Evolutionary conservation across 2,888 invertebrate species (phyloP), one percentile per base, ranked within the genome.

Genomic region (Parochlus steinenii): DNA sequence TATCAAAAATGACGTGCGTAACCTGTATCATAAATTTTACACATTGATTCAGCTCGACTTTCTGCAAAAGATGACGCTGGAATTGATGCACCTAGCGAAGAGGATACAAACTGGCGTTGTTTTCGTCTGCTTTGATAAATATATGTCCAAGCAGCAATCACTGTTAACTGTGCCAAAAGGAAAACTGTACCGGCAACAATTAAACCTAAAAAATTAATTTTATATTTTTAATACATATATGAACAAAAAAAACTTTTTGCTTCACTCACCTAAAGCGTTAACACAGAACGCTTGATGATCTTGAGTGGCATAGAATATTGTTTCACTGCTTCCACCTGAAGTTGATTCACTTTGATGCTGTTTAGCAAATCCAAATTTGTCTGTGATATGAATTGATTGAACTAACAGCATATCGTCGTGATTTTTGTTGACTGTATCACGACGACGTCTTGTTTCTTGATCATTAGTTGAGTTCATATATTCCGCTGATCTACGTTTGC

Each of bases 321-420:
- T 73, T 56, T 81, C 79, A 49, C 71, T 73, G 45, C 71, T 69
- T 40, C 67, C 48, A 38, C 47, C 44, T 39, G 46, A 46, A 35
- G 50, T 50, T 44, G 64, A 67, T 35, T 72, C 68, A 41, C 69
- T 69, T 39, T 55, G 52, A 40, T 55, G 52, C 47, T 68, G 70
- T 50, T 71, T 71, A 48, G 81, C 78, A 58, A 83, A 85, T 24
- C 82, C 83, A 56, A 87, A 89, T 56, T 86, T 85, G 62, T 90
- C 89, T 22, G 83, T 85, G 53, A 89, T 89, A 59, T 85, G 85
- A 51, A 90, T 87, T 39, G 85, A 80, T 55, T 87, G 85, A 19
- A 87, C 86, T 40, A 89, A 67, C 14, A 89, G 71, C 61, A 89
- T 71, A 54, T 87, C 82, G 50, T 89, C 85, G 41, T 74, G 67